Conservation (phyloP, 2,797 vertebrate genomes). For the Corythornis leucogaster region DNA sequence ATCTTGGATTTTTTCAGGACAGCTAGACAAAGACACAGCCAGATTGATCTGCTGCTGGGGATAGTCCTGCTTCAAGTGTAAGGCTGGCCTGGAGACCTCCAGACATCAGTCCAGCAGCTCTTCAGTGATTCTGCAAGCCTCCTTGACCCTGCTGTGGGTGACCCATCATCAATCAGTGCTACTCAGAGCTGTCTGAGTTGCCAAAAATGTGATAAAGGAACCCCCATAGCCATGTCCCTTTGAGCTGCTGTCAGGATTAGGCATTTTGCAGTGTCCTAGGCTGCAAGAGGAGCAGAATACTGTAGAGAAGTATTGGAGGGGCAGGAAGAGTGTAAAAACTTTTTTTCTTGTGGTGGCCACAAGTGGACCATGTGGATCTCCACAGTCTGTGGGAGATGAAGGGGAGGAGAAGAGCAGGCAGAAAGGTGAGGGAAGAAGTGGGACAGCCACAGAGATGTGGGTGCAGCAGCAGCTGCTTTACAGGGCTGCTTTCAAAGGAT, state of each 20-base stretch:
- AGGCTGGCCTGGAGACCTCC: background rate
- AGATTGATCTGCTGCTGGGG: background rate
- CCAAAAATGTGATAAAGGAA: background rate
- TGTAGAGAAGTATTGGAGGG: background rate
- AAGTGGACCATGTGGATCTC: background rate
- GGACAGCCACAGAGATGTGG: background rate
- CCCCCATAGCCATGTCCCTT: background rate
- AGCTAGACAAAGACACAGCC: background rate
- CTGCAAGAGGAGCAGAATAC: background rate
- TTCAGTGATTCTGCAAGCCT: background rate
- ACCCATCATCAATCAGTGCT: background rate
- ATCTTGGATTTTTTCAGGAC: background rate
- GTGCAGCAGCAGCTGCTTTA: background rate
- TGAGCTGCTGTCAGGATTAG: background rate
- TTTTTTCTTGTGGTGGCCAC: background rate
- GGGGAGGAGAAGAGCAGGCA: background rate
- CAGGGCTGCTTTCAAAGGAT: background rate
- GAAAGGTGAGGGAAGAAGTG: background rate
- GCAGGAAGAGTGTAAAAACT: background rate
- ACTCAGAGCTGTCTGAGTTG: background rate
- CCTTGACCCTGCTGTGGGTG: background rate
- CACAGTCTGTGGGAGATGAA: background rate
- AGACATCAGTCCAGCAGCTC: background rate
- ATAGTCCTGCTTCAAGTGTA: background rate
- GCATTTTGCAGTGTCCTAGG: background rate